Conservation (phyloP, 37 sponge, comb jelly and placozoan genomes). For the Chondrilla cf. caribensis region DNA sequence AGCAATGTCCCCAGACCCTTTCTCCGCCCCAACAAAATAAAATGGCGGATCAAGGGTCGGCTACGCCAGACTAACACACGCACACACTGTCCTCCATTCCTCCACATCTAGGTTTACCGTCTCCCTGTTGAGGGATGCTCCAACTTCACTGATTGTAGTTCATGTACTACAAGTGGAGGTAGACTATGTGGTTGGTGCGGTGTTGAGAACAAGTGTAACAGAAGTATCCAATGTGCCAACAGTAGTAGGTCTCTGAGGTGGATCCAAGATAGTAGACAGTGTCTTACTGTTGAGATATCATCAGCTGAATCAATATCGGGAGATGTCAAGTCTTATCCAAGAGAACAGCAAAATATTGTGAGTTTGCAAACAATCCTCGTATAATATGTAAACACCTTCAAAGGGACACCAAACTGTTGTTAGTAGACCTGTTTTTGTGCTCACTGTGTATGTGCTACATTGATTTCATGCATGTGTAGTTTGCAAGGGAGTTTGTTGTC, state of each 20-base stretch:
- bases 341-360: background rate
- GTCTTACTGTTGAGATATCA: constrained; percentile 2
- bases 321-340: constrained; percentile 15
- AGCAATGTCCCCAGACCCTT: too few species aligned
- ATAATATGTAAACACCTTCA: too few species aligned
- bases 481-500: too few species aligned
- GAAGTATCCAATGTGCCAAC: constrained; percentile 62
- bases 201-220: constrained; percentile 84
- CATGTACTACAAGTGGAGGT: constrained; percentile 25
- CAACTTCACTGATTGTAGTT: constrained; percentile 29
- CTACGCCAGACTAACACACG: too few species aligned
- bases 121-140: constrained; percentile 55
- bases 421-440: too few species aligned
- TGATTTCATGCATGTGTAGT: too few species aligned
- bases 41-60: too few species aligned
- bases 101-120: constrained; percentile 31
- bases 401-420: too few species aligned
- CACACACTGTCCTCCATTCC: background rate
- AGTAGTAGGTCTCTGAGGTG: constrained; percentile 21
- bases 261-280: background rate
- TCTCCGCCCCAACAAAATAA: too few species aligned
- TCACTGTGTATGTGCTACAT: too few species aligned
- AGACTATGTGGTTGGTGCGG: constrained; percentile 89
- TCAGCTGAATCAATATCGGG: constrained; percentile 17
- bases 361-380: too few species aligned